Evolutionary conservation across 2,888 invertebrate species (phyloP).

Genomic region (Argynnis bischoffii): DNA sequence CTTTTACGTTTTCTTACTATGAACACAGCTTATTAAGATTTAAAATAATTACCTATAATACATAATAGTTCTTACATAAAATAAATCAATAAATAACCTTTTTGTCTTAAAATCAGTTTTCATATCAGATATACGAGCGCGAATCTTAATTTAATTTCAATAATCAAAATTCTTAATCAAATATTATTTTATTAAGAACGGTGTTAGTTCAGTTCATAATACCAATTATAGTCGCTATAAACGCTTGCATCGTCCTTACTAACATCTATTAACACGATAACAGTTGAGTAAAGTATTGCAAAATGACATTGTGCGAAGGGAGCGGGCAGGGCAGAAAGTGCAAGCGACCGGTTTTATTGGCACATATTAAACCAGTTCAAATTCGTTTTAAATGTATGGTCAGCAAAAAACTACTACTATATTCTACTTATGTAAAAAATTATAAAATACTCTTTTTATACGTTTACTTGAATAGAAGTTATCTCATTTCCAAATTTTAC

Average conservation of each 20-base stretch:
- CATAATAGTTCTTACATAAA: too few relatives aligned
- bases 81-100: too few relatives aligned
- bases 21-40: too few relatives aligned
- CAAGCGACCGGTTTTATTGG: conserved; percentile 49
- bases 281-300: conserved; percentile 34
- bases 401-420: conserved; percentile 10
- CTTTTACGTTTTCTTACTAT: too few relatives aligned
- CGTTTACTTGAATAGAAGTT: too few relatives aligned
- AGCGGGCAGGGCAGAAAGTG: conserved; percentile 43
- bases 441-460: too few relatives aligned
- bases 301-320: conserved; percentile 43
- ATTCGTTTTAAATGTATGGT: conserved; percentile 30
- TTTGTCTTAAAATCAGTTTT: too few relatives aligned
- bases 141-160: too few relatives aligned
- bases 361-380: conserved; percentile 47
- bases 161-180: neutral
- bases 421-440: too few relatives aligned
- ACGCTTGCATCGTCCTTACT: conserved; percentile 12
- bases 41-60: too few relatives aligned
- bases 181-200: neutral
- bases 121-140: too few relatives aligned
- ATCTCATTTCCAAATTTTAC: too few relatives aligned
- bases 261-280: conserved; percentile 19
- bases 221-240: neutral
- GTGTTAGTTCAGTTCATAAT: neutral